Evolutionary conservation across 2,113 vertebrate species (phyloP), one percentile per base, ranked within the genome.

Genomic region (Blennius ocellaris): DNA sequence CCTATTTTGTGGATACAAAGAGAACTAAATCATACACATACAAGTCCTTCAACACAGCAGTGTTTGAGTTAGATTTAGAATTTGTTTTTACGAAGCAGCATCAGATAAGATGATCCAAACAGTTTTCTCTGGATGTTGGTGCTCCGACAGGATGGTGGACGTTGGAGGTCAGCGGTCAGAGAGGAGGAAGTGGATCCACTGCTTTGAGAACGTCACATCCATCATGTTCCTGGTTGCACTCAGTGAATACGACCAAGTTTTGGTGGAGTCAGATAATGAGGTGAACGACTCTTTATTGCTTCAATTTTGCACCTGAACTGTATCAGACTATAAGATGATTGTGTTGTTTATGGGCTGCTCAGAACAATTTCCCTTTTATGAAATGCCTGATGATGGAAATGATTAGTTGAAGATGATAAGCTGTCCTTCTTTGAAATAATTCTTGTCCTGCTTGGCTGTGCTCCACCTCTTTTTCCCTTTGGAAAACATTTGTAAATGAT

Each of bases 101-200:
- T 30, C 21, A 30, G 21, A 2, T 30, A 30, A 30, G 21, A 30
- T 30, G 21, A 30, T 30, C 21, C 21, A 30, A 30, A 30, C 21
- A 30, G 21, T 30, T 30, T 30, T 30, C 21, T 30, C 4, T 30
- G 21, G 21, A 30, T 30, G 21, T 30, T 30, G 21, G 21, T 30
- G 21, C 21, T 30, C 21, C 21, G 92, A 21, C 94, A 98, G 97
- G 94, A 98, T 98, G 96, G 97, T 99, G 88, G 97, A 98, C 83
- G 96, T 98, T 12, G 97, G 97, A 65, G 97, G 97, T 78, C 96
- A 99, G 64, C 94, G 97, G 84, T 97, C 97, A n/a, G 97, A 99
- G 87, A 95, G 97, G 93, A 97, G 96, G 92, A 98, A 97, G 94
- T 99, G 97, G 97, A 98, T 99, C 93, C 97, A 98, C 92, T 98